Conservation (phyloP, 2,113 vertebrate genomes). For the Terrapene triunguis region DNA sequence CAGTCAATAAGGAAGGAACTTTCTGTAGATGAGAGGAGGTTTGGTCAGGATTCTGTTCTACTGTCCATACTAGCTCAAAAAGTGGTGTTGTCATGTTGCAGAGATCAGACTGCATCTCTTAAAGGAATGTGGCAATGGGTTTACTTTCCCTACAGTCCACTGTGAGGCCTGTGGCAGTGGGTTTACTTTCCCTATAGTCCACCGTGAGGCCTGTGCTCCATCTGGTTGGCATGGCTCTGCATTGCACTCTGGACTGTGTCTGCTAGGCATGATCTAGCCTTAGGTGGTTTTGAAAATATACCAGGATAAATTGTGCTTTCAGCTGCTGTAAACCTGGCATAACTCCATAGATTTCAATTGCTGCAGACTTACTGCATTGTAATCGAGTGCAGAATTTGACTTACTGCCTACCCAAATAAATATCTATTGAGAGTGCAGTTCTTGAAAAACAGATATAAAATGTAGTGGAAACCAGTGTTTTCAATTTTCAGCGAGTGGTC, state of each 20-base stretch:
- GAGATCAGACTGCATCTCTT: not conserved
- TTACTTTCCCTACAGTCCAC: not conserved
- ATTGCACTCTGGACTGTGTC: not conserved
- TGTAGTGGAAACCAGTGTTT: not conserved
- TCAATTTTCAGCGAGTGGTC: not conserved
- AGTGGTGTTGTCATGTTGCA: fast-evolving
- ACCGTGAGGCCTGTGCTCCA: not conserved
- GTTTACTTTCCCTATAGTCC: not conserved
- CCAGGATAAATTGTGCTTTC: not conserved
- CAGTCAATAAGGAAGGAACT: not conserved
- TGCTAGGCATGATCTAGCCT: not conserved
- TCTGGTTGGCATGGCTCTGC: not conserved
- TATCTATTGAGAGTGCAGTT: not conserved
- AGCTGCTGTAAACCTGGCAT: not conserved
- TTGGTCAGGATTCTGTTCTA: not conserved
- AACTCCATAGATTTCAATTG: not conserved
- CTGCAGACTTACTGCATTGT: not conserved
- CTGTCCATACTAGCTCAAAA: not conserved
- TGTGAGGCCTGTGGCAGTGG: not conserved
- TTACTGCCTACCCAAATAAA: not conserved
- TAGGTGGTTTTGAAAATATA: not conserved
- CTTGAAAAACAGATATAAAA: not conserved
- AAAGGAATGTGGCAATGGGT: fast-evolving
- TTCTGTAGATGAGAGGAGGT: not conserved
- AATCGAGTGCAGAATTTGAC: not conserved